Percentiles rank a stretch among this genome's conserved stretches.
phyloP scores from a whole-genome alignment of 2,113 vertebrate genomes.

The Erpornis zantholeuca region DNA sequence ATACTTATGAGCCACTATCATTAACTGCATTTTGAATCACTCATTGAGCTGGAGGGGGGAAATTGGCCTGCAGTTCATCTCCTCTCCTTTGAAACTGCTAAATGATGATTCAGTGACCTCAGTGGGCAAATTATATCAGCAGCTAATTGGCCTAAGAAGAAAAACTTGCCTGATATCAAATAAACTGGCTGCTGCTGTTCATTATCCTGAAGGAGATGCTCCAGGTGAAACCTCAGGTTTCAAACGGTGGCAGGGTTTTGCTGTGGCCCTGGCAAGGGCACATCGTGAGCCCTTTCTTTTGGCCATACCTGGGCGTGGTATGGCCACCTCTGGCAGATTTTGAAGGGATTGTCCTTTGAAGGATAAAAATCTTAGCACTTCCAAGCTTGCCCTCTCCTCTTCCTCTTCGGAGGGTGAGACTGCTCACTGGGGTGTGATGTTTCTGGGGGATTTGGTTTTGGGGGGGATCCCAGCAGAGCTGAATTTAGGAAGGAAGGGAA shows the following conservation, averaged over 20 bases:
- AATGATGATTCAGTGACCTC: conserved; percentile 39
- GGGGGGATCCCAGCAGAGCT: background rate
- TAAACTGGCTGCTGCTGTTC: background rate
- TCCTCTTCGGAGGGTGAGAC: background rate
- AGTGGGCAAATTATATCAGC: conserved; percentile 26
- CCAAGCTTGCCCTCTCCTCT: background rate
- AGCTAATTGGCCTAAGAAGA: conserved; percentile 21
- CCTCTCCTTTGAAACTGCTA: conserved; percentile 10
- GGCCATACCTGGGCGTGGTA: background rate
- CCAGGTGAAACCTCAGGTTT: background rate
- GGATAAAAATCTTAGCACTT: background rate
- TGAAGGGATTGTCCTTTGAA: background rate
- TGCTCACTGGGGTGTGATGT: background rate
- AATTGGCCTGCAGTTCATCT: background rate
- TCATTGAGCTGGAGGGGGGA: conserved; percentile 8
- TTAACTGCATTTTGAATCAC: conserved; percentile 6
- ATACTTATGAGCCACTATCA: background rate
- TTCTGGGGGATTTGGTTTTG: background rate
- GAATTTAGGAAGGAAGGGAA: background rate
- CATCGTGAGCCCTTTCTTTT: background rate
- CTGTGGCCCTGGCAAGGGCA: background rate
- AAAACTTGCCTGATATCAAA: background rate
- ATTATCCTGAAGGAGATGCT: background rate
- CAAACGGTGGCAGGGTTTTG: background rate
- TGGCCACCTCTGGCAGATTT: background rate